Base-by-base conservation (phyloP, 2,113 vertebrate genomes). In the Grantiella picta region DNA sequence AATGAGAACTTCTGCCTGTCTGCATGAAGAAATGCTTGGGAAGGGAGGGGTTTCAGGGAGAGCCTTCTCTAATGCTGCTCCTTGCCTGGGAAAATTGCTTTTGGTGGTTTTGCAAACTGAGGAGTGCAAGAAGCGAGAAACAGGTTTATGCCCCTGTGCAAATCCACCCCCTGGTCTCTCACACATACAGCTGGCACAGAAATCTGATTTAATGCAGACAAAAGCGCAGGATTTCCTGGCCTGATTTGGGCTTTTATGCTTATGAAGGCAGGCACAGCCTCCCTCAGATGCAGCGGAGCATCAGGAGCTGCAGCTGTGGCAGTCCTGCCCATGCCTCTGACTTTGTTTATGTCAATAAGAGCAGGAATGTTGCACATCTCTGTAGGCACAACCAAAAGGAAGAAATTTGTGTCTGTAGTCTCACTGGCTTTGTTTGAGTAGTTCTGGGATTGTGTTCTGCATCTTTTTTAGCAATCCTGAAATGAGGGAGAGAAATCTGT, bases 91-190 rank as follows among this genome's bases (percentile, higher is more conserved):
- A 78, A 84, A 81, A 65, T 38, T 35, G 27, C 12, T 69, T 76
- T 56, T n/a, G 33, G 20, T 75, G 52, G 69, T 77, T 94, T 78
- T 93, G 49, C 52, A 59, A 59, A 44, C 16, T 19, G 56, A 20
- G 15, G 36, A 82, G 23, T 0, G 0, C 1, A 0, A 50, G 45
- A 73, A 69, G 28, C 13, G 13, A 11, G 27, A 36, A 28, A 31
- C 52, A n/a, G 60, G n/a, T 79, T 89, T 75, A 50, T 63, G 71
- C 11, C 69, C 21, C 25, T 36, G 35, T 21, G 24, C 5, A 12
- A 19, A 47, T 36, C 52, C n/a, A 29, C 3, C 27, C 18, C 16
- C 42, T 56, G 6, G 0, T n/a, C 20, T 59, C 47, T 36, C 66
- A 8, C 12, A 11, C 2, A 8, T 20, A 2, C 15, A 50, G 22